phyloP scores from a whole-genome alignment of 2,888 invertebrate species.

The Ophioninae sp. region DNA sequence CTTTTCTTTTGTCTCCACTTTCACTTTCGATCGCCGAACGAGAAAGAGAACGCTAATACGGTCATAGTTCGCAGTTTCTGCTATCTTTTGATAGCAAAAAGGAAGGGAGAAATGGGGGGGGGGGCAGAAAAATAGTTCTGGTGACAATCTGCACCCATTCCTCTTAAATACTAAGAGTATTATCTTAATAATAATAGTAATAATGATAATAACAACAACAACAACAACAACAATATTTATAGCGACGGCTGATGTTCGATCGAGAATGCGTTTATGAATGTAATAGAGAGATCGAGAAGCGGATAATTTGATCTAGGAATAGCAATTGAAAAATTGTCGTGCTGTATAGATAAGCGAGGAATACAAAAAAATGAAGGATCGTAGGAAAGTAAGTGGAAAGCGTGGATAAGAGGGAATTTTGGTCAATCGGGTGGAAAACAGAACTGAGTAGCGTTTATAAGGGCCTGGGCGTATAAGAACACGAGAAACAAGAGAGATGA shows the following conservation, averaged over 20 bases:
- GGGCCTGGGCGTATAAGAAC: conserved; percentile 50
- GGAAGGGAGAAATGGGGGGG: neutral
- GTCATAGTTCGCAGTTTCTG: conserved; percentile 9
- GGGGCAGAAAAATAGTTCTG: neutral
- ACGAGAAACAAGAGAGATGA: conserved; percentile 52
- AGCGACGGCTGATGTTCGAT: conserved; percentile 17
- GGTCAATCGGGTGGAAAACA: conserved; percentile 66
- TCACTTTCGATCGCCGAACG: conserved; percentile 20
- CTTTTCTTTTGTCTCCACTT: conserved; percentile 28
- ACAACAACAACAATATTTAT: conserved; percentile 10
- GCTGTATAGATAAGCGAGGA: neutral
- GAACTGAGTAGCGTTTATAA: conserved; percentile 70
- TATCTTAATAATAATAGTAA: conserved; percentile 26
- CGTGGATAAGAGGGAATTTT: conserved; percentile 54
- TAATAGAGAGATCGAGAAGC: conserved; percentile 24
- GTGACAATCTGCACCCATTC: conserved; percentile 25
- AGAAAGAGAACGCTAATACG: conserved; percentile 4
- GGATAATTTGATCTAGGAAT: conserved; percentile 26
- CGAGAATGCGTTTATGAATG: conserved; percentile 18
- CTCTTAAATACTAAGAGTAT: conserved; percentile 21
- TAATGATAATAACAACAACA: neutral
- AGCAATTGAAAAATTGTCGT: neutral
- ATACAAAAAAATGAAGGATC: conserved; percentile 10
- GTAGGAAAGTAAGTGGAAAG: conserved; percentile 1
- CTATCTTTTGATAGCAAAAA: conserved; percentile 2